Evolutionary conservation across 2,888 invertebrate species (phyloP).

Genomic region (Epirrhoe tristata): DNA sequence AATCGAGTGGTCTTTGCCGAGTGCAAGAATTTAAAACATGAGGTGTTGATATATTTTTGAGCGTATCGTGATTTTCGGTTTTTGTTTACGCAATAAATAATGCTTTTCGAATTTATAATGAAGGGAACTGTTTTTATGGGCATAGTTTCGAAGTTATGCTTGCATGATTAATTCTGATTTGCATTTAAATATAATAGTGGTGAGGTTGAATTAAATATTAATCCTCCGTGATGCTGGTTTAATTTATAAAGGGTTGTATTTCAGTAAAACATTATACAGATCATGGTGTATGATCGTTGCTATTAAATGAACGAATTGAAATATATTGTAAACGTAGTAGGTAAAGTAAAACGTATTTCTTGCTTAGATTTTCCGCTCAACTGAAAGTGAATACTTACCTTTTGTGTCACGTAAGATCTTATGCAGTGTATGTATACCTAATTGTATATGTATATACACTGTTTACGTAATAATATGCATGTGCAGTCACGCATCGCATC

Average conservation of each 20-base stretch:
- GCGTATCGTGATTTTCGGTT: constrained; percentile 44
- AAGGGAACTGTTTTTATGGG: constrained; percentile 13
- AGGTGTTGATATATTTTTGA: constrained; percentile 57
- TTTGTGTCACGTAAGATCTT: constrained; percentile 18
- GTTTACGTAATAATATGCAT: constrained; percentile 13
- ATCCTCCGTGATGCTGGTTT: constrained; percentile 16
- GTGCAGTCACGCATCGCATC: neutral
- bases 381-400: constrained; percentile 3
- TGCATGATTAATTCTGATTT: constrained; percentile 29
- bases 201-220: constrained; percentile 20
- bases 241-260: constrained; percentile 5
- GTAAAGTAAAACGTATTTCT: neutral
- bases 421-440: neutral
- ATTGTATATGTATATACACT: no score
- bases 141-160: constrained; percentile 15
- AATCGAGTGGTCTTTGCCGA: constrained; percentile 67
- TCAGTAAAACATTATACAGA: neutral
- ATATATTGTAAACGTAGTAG: neutral
- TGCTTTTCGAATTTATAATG: constrained; percentile 39
- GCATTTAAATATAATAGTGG: constrained; percentile 25
- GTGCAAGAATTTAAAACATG: constrained; percentile 71
- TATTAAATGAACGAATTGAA: neutral
- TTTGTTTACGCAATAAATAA: constrained; percentile 46
- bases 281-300: neutral
- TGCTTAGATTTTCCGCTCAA: constrained; percentile 1